Percentiles rank a stretch among this genome's conserved stretches.
phyloP scores from a whole-genome alignment of 2,888 invertebrate genomes.

The Lasioglossum figueresi region DNA sequence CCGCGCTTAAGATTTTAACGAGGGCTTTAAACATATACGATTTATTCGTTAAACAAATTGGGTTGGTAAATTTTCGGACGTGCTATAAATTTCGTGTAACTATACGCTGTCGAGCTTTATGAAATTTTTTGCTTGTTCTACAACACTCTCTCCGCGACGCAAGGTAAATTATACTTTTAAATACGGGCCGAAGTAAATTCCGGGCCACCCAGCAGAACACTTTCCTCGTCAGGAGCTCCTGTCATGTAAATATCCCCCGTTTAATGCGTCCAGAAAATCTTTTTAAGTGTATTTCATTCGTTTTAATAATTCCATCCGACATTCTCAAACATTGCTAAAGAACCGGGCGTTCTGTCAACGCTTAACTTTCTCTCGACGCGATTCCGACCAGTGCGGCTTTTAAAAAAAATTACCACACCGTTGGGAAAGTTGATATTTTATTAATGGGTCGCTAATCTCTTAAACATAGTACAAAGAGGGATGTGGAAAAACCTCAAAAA shows the following conservation, averaged over 20 bases:
- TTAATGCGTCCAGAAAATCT: conserved; percentile 11
- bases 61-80: background rate
- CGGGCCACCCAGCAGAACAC: background rate
- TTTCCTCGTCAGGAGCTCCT: conserved; percentile 26
- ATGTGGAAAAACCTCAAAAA: background rate
- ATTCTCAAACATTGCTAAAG: background rate
- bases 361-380: too few species aligned
- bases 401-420: background rate
- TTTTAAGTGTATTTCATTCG: conserved; percentile 6
- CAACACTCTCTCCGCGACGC: background rate
- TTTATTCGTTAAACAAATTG: conserved; percentile 4
- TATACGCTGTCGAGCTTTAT: background rate
- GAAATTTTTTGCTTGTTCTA: background rate
- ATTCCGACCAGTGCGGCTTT: background rate
- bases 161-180: conserved; percentile 41
- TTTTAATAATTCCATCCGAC: conserved; percentile 23
- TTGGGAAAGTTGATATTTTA: background rate
- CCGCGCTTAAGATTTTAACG: background rate
- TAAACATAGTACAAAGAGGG: background rate
- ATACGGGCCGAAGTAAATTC: conserved; percentile 13
- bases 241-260: conserved; percentile 35
- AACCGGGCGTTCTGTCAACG: background rate
- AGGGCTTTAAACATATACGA: too few species aligned
- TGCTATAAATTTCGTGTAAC: background rate
- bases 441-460: background rate